phyloP scores from a whole-genome alignment of 2,888 invertebrate species.

The Steinernema hermaphroditum region DNA sequence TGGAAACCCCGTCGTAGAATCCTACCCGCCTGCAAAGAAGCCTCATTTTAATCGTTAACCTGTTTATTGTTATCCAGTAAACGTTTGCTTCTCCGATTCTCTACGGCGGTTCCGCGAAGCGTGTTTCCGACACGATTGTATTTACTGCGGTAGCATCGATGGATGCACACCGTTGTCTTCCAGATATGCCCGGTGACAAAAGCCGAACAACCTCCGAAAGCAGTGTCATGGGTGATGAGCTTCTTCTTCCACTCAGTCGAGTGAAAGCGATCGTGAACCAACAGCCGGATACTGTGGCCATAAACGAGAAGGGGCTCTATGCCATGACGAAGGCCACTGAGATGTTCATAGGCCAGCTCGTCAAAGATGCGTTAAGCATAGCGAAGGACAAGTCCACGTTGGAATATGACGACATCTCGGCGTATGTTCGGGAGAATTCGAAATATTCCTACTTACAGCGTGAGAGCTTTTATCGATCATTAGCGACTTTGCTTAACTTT shows the following conservation, averaged over 20 bases:
- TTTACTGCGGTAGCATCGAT: too few species aligned
- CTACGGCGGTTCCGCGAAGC: too few species aligned
- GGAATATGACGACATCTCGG: slow-evolving; percentile 1
- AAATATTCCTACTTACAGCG: neutral
- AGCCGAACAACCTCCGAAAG: neutral
- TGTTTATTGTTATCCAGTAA: neutral
- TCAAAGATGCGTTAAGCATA: neutral
- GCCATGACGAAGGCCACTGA: slow-evolving; percentile 46
- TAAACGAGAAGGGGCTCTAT: slow-evolving; percentile 40
- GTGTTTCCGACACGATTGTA: too few species aligned
- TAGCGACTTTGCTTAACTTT: neutral
- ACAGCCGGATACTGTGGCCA: slow-evolving; percentile 33
- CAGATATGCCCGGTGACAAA: neutral
- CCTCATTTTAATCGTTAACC: neutral
- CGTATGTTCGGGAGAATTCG: neutral
- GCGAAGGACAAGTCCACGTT: neutral
- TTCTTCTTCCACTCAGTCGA: neutral
- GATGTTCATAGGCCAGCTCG: neutral
- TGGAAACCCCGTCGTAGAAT: slow-evolving; percentile 3
- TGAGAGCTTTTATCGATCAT: neutral
- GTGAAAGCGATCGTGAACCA: slow-evolving; percentile 36
- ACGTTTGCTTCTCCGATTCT: too few species aligned
- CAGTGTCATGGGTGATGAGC: neutral
- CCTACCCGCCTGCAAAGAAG: neutral
- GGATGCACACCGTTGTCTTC: neutral